Percentiles rank a stretch among this genome's conserved stretches.
These are phyloP conservation scores for Neoascia interrupta DNA, from an alignment of 2,888 invertebrate genomes.

Conservation along the genomic window DNA sequence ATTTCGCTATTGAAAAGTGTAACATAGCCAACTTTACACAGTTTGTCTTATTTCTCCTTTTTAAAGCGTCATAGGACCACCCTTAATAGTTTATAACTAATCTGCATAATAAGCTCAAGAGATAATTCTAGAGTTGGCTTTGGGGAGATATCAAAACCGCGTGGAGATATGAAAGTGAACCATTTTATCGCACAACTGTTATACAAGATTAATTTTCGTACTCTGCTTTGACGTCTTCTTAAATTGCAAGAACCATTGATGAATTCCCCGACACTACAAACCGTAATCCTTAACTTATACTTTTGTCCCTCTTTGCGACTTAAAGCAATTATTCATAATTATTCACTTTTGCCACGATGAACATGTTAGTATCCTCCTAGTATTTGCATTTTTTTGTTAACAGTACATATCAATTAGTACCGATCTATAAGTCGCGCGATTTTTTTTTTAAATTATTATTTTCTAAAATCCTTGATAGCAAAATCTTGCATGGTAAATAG, in stretches of 20 bases:
- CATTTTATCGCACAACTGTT: constrained; percentile 1
- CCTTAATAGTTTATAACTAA: background rate
- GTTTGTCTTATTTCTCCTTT: background rate
- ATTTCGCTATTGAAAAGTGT: no score
- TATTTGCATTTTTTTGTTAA: no score
- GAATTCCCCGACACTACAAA: background rate
- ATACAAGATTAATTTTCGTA: background rate
- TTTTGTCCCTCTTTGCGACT: background rate
- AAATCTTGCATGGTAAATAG: no score
- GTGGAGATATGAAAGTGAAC: background rate
- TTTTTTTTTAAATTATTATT: no score
- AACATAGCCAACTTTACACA: background rate
- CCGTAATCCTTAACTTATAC: background rate
- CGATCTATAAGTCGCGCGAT: no score
- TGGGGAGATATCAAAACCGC: no score
- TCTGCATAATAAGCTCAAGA: background rate
- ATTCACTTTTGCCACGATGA: background rate
- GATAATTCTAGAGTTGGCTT: background rate
- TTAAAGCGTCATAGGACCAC: background rate
- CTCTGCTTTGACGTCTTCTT: background rate
- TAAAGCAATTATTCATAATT: background rate
- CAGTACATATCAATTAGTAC: no score
- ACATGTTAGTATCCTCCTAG: background rate
- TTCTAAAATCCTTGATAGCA: no score
- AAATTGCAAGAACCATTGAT: background rate